Conservation (phyloP, 2,113 vertebrate species). For the Alouatta palliata region DNA sequence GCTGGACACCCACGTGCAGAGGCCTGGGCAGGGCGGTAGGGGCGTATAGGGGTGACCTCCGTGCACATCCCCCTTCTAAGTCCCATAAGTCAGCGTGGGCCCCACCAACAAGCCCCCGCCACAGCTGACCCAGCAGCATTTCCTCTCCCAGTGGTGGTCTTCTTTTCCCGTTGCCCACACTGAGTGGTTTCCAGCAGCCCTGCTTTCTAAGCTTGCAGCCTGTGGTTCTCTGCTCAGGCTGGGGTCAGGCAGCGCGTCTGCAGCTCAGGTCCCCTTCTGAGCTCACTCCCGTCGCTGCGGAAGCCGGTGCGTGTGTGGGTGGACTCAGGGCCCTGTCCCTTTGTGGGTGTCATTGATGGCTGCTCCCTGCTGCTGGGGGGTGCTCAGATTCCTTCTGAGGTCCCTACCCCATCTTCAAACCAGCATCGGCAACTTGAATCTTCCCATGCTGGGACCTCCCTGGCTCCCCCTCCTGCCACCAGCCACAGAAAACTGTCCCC, state of each 20-base stretch:
- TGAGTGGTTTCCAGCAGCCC: background rate
- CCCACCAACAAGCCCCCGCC: too few relatives aligned
- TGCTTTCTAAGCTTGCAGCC: background rate
- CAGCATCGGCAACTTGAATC: too few relatives aligned
- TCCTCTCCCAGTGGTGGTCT: background rate
- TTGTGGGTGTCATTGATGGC: background rate
- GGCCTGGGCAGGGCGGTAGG: too few relatives aligned
- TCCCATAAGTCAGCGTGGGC: too few relatives aligned
- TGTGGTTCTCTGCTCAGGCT: too few relatives aligned
- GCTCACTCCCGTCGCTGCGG: background rate
- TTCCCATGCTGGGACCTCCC: too few relatives aligned
- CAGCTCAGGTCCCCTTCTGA: background rate
- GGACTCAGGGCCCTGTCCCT: background rate
- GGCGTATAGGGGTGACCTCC: too few relatives aligned
- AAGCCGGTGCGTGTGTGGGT: accelerated
- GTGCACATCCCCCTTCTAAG: too few relatives aligned
- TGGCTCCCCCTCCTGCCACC: background rate
- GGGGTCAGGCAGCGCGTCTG: background rate
- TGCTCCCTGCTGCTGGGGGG: background rate
- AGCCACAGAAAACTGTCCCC: background rate
- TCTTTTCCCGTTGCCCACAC: background rate
- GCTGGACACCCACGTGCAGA: too few relatives aligned
- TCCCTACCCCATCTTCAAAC: too few relatives aligned
- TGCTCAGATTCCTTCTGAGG: background rate
- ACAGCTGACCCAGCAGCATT: too few relatives aligned